These are phyloP conservation scores for Acanthis flammea DNA, from an alignment of 2,797 vertebrate species.

Conservation along the genomic window DNA sequence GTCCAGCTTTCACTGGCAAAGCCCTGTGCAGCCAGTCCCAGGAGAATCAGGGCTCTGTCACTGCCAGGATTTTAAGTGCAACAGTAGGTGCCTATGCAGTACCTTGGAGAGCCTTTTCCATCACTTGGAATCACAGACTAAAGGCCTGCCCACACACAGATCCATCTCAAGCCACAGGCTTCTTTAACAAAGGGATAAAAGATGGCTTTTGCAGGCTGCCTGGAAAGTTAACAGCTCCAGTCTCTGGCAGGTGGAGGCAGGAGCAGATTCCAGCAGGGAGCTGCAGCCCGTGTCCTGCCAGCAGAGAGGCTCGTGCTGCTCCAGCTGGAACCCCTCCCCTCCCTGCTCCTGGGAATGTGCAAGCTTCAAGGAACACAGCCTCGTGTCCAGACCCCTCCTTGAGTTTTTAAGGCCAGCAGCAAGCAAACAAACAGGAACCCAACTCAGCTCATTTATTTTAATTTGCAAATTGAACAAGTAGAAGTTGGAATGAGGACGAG, in stretches of 20 bases:
- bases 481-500: background rate
- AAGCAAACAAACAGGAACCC: conserved; percentile 17
- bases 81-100: background rate
- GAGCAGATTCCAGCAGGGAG: conserved; percentile 26
- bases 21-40: background rate
- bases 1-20: background rate
- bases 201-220: conserved; percentile 47
- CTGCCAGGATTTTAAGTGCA: background rate
- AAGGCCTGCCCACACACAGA: conserved; percentile 40
- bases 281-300: background rate
- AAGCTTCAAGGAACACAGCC: conserved; percentile 32
- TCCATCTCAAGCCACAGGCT: background rate
- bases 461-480: background rate
- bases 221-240: conserved; percentile 38
- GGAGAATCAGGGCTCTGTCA: background rate
- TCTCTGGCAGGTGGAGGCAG: conserved; percentile 1
- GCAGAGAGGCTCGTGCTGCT: background rate
- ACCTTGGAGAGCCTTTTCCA: background rate
- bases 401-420: background rate
- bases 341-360: background rate
- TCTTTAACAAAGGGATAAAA: conserved; percentile 42
- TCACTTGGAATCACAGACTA: background rate
- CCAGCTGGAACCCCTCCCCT: conserved; percentile 46
- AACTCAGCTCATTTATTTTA: background rate
- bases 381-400: background rate